Evolutionary conservation across 2,113 vertebrate species (phyloP).

Genomic region (Eolophus roseicapilla): DNA sequence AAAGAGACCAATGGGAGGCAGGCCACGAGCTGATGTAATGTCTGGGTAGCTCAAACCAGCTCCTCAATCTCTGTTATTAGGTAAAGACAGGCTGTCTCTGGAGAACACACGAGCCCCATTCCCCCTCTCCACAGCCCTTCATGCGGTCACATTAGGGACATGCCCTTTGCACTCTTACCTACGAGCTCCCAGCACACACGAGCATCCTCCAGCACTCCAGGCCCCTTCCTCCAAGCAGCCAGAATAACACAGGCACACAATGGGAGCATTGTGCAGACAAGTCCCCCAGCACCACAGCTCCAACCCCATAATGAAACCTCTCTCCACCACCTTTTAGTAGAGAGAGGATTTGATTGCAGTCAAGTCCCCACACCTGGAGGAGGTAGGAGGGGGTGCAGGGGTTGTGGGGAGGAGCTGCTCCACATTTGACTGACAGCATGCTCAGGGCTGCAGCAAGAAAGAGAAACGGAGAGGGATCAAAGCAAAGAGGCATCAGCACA

Average conservation of each 20-base stretch:
- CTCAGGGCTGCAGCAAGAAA: neutral
- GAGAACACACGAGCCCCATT: neutral
- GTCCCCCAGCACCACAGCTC: neutral
- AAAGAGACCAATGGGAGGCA: neutral
- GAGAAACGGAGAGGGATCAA: neutral
- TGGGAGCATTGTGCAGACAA: neutral
- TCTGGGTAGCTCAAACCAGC: conserved; percentile 44
- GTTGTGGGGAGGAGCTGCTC: neutral
- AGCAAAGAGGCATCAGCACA: rapidly evolving
- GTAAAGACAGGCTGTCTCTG: neutral
- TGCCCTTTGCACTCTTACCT: conserved; percentile 16
- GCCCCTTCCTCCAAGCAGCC: neutral
- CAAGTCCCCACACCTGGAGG: neutral
- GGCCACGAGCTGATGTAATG: conserved; percentile 31
- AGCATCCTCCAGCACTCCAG: conserved; percentile 8
- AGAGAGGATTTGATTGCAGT: neutral
- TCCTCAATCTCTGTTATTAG: neutral
- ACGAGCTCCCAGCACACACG: neutral
- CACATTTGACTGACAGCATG: neutral
- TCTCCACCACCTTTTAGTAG: neutral
- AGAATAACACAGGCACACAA: neutral
- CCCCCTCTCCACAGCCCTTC: neutral
- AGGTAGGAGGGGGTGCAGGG: neutral
- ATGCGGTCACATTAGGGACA: neutral
- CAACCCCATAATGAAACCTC: neutral